Evolutionary conservation across 1,140 invertebrate species (phyloP), one percentile per base, ranked within the genome.

Genomic region (Subanguina moxae): DNA sequence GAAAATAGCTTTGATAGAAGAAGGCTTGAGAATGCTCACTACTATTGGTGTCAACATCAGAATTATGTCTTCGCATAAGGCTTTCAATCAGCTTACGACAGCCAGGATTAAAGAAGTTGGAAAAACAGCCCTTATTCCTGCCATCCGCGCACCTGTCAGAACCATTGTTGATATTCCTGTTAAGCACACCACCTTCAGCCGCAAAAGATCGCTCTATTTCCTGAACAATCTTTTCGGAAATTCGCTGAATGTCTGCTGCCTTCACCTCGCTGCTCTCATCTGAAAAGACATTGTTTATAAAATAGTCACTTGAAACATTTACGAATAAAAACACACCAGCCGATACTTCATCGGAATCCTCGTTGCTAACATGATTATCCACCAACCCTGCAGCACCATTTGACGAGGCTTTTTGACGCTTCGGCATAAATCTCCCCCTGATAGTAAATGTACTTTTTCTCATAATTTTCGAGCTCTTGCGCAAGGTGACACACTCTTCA

Each of bases 231-330:
- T 61, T 61, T 30, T 32, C 58, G 5, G 58, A 61, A 25, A 61
- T 61, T n/a, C 58, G 27, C 58, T 61, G 58, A 30, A 61, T 61
- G n/a, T 61, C 58, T 43, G 38, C 58, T 61, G 48, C n/a, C 48
- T 52, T 15, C 23, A 15, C 17, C 17, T 52, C 48, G 15, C 48
- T 52, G 3, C 13, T 56, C 21, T 28, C 21, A 9, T 56, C 28
- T 56, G 52, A 56, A 23, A 23, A 56, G 3, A 28, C 3, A 56
- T 56, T 56, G 15, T 46, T 46, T 21, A 46, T 56, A 56, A 56
- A 56, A 56, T 5, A 56, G 13, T 23, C 28, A 5, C 13, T 56
- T 5, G 3, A 38, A 11, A 38, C 11, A 38, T 38, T 38, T 38
- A 38, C 11, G 32, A 38, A 38, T 38, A 3, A 11, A 38, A 11